A percentile compares a stretch with the other conserved stretches of the same genome.
These are phyloP conservation scores for Saccostrea echinata DNA, from an alignment of 1,140 invertebrate species.

Conservation along the genomic window DNA sequence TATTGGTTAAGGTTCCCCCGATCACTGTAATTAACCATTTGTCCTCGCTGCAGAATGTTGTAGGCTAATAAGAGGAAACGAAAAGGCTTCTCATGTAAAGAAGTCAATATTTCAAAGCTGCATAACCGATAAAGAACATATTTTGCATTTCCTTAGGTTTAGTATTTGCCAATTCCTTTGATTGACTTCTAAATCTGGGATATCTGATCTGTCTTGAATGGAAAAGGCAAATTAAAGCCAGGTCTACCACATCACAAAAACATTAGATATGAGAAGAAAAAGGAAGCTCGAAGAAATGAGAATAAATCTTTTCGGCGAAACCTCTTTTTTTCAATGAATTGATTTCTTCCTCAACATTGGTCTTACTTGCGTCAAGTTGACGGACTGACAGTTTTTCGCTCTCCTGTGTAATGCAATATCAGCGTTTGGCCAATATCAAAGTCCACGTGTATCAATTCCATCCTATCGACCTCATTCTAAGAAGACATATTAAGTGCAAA, in stretches of 20 bases:
- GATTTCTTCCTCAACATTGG: not conserved
- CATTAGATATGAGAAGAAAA: not conserved
- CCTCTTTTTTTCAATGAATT: not conserved
- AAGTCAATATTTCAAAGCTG: not conserved
- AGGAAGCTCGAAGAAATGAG: not conserved
- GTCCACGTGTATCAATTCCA: conserved; percentile 2
- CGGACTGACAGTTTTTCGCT: not conserved
- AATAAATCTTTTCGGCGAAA: not conserved
- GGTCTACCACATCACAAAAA: not conserved
- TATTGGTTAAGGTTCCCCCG: too few relatives aligned
- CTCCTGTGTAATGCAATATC: conserved; percentile 23
- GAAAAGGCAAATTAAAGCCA: not conserved
- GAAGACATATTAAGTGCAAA: conserved; percentile 18
- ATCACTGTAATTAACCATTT: too few relatives aligned
- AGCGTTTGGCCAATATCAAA: conserved; percentile 15
- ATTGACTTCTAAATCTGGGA: not conserved
- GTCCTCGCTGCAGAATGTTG: not conserved
- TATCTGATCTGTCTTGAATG: not conserved
- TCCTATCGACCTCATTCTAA: not conserved
- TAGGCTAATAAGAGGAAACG: not conserved
- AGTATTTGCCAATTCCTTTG: not conserved
- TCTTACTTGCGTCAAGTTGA: not conserved
- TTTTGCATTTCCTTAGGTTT: not conserved
- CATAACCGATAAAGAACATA: not conserved
- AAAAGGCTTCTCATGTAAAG: not conserved